phyloP scores from a whole-genome alignment of 2,113 vertebrate genomes.

The Phasianus colchicus region DNA sequence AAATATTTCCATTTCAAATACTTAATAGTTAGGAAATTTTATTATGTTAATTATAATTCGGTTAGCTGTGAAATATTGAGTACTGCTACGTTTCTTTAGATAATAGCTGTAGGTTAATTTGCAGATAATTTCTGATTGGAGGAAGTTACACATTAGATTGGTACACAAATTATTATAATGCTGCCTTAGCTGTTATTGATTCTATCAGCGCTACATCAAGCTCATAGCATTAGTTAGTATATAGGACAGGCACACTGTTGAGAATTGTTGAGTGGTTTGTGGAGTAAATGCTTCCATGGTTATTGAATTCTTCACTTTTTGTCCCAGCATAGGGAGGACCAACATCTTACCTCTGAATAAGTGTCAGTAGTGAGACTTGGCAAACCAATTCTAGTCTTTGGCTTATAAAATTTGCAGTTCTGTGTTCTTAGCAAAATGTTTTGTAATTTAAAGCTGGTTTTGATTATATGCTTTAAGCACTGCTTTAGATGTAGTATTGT shows the following conservation, averaged over 20 bases:
- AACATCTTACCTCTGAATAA: not conserved
- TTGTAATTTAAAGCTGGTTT: not conserved
- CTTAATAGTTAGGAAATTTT: not conserved
- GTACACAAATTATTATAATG: not conserved
- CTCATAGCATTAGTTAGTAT: not conserved
- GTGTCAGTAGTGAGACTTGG: not conserved
- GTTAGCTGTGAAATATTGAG: not conserved
- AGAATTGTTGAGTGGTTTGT: not conserved
- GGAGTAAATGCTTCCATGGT: not conserved
- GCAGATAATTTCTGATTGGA: not conserved
- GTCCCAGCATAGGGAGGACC: not conserved
- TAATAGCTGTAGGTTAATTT: not conserved
- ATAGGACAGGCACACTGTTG: not conserved
- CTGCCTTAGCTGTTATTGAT: not conserved
- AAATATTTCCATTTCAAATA: conserved; percentile 4
- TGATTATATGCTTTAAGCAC: not conserved
- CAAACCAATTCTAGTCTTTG: not conserved
- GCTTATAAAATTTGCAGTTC: not conserved
- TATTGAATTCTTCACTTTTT: not conserved
- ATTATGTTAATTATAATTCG: conserved; percentile 1
- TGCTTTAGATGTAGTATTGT: not conserved
- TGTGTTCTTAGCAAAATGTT: not conserved
- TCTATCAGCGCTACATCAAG: not conserved
- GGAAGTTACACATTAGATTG: not conserved
- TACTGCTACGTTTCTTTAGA: not conserved